Conservation (phyloP, 2,113 vertebrate species). For the Lagopus leucura region DNA sequence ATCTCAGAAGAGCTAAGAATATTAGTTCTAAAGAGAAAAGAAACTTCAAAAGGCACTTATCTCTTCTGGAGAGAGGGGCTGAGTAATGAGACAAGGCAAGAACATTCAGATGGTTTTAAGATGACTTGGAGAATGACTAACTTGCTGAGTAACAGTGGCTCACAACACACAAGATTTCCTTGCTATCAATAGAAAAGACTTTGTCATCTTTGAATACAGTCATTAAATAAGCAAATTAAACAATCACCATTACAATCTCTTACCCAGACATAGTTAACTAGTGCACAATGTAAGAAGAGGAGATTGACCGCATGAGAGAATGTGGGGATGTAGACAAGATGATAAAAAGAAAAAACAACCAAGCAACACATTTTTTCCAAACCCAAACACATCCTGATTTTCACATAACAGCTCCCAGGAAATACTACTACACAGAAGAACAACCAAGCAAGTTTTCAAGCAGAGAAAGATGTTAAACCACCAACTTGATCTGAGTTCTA, state of each 20-base stretch:
- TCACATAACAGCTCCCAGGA: background rate
- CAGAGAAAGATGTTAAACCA: constrained; percentile 20
- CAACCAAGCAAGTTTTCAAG: constrained; percentile 43
- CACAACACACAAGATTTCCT: background rate
- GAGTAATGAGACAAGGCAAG: background rate
- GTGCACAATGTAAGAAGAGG: background rate
- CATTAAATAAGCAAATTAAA: background rate
- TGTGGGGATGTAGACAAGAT: background rate
- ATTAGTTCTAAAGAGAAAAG: constrained; percentile 18
- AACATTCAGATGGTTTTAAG: background rate
- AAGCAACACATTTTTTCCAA: background rate
- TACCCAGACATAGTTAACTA: background rate
- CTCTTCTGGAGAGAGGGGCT: background rate
- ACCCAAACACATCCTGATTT: background rate
- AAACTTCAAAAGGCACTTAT: constrained; percentile 22
- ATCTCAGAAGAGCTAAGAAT: constrained; percentile 5
- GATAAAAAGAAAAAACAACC: background rate
- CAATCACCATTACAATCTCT: background rate
- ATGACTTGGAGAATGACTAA: background rate
- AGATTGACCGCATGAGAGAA: no score
- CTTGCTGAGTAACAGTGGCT: constrained; percentile 8
- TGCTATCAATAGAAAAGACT: background rate
- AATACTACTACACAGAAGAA: constrained; percentile 5
- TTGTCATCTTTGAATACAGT: background rate
- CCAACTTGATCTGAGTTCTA: constrained; percentile 35